Percentiles rank a stretch among this genome's conserved stretches.
Conservation (phyloP, 2,888 invertebrate species). For the Sacculina carcini region DNA sequence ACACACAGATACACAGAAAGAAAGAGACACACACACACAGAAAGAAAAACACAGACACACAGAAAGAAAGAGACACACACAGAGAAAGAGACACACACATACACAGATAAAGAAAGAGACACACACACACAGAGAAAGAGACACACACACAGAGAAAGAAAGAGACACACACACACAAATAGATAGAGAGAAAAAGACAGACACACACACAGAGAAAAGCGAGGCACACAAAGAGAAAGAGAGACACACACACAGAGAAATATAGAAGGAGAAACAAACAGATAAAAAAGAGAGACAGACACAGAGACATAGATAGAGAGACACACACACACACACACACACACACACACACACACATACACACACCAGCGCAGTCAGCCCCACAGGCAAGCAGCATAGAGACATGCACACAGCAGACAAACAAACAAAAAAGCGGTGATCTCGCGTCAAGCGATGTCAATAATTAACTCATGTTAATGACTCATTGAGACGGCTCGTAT, state of each 20-base stretch:
- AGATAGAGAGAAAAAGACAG: background rate
- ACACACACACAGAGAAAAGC: too few relatives aligned
- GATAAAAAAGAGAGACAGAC: background rate
- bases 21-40: background rate
- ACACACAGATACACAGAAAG: background rate
- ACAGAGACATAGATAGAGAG: background rate
- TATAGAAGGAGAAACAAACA: too few relatives aligned
- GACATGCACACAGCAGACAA: too few relatives aligned
- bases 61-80: background rate
- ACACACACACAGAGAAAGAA: too few relatives aligned
- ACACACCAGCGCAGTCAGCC: background rate
- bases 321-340: background rate
- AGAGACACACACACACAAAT: background rate
- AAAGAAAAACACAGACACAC: background rate
- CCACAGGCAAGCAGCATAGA: background rate
- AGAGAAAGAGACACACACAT: background rate
- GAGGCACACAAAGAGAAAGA: background rate
- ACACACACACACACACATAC: background rate
- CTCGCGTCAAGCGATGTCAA: too few relatives aligned
- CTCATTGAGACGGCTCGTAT: too few relatives aligned
- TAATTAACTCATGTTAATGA: too few relatives aligned
- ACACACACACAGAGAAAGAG: too few relatives aligned
- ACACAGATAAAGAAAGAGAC: background rate
- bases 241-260: too few relatives aligned
- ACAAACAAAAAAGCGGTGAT: too few relatives aligned